Conservation (phyloP, 2,113 vertebrate species). For the Jacana jacana region DNA sequence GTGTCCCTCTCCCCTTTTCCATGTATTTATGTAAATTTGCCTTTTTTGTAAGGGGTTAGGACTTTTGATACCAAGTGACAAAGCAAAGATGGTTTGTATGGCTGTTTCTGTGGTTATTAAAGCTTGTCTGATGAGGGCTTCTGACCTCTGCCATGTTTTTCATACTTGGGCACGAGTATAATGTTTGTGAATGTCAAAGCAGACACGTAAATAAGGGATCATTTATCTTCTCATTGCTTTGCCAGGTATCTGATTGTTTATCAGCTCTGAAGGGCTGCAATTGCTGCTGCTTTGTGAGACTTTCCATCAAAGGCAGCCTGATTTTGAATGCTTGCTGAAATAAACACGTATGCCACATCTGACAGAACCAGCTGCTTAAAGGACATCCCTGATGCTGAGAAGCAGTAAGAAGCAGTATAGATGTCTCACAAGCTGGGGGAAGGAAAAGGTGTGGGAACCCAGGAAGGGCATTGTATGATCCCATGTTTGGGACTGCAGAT, state of each 20-base stretch:
- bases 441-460: neutral
- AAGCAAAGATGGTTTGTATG: neutral
- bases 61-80: neutral
- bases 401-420: neutral
- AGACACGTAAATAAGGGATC: neutral
- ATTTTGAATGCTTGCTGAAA: neutral
- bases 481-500: neutral
- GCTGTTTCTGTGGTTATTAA: neutral
- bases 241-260: neutral
- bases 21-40: neutral
- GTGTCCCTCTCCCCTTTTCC: neutral
- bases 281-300: neutral
- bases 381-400: neutral
- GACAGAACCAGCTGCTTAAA: slow-evolving; percentile 1
- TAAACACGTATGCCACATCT: neutral
- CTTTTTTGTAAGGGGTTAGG: neutral
- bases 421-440: neutral
- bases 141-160: neutral
- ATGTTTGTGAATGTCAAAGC: neutral
- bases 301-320: neutral
- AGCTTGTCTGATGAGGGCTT: neutral
- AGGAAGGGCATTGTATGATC: neutral
- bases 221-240: neutral
- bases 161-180: neutral
- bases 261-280: neutral